Percentiles rank a stretch among this genome's conserved stretches.
phyloP scores from a whole-genome alignment of 2,888 invertebrate genomes.

The Corbicula japonica region DNA sequence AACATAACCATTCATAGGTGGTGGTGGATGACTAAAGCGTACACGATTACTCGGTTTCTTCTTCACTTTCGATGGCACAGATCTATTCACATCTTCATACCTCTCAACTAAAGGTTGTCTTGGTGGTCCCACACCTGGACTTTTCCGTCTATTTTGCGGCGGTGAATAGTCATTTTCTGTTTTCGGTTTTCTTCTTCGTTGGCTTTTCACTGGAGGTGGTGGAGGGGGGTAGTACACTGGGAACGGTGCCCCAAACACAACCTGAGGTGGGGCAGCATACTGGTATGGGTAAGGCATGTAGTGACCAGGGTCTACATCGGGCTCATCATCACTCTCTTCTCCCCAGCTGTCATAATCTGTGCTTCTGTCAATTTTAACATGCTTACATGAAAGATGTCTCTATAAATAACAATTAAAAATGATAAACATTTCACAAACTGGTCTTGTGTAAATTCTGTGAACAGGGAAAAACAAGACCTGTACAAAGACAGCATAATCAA shows the following conservation, averaged over 20 bases:
- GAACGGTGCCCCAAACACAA: slow-evolving; percentile 78
- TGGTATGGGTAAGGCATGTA: slow-evolving; percentile 69
- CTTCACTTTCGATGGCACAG: slow-evolving; percentile 46
- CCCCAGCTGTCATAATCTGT: slow-evolving; percentile 83
- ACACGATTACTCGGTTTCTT: slow-evolving; percentile 57
- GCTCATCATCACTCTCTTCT: slow-evolving; percentile 76
- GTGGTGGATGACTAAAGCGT: slow-evolving; percentile 54
- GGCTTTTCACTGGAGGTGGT: slow-evolving; percentile 58
- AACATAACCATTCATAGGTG: slow-evolving; percentile 51
- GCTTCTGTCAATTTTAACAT: slow-evolving; percentile 55
- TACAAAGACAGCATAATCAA: too few species aligned
- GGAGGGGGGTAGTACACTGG: slow-evolving; percentile 81
- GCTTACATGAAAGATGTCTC: too few species aligned
- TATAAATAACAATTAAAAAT: too few species aligned
- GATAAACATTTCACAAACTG: too few species aligned
- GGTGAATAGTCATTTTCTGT: slow-evolving; percentile 37
- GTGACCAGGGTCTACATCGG: slow-evolving; percentile 67
- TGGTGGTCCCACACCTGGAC: slow-evolving; percentile 13
- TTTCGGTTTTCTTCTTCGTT: slow-evolving; percentile 30
- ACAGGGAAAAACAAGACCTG: too few species aligned
- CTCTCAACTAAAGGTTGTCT: slow-evolving; percentile 45
- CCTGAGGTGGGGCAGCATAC: slow-evolving; percentile 64
- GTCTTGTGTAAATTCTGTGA: too few species aligned
- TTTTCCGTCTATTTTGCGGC: slow-evolving; percentile 20
- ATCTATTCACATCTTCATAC: slow-evolving; percentile 60